These are phyloP conservation scores for Drosophila subobscura DNA, from an alignment of 1,140 invertebrate species.

Conservation along the genomic window DNA sequence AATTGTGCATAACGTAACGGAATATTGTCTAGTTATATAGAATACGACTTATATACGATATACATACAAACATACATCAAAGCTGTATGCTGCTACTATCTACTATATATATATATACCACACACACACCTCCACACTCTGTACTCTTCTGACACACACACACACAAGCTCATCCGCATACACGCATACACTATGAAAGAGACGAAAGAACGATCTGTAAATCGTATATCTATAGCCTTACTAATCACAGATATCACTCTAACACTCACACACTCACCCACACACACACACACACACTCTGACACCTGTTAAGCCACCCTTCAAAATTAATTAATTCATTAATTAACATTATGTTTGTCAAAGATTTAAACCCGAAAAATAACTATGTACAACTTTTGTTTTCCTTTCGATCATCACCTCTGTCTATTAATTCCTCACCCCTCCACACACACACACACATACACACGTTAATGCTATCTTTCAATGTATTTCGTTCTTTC, in stretches of 20 bases:
- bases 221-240: constrained; percentile 50
- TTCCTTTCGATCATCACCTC: constrained; percentile 27
- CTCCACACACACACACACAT: not conserved
- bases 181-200: constrained; percentile 2
- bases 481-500: constrained; percentile 50
- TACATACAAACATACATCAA: constrained; percentile 44
- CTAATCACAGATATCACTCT: constrained; percentile 48
- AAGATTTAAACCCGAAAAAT: constrained; percentile 35
- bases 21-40: constrained; percentile 75
- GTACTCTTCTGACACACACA: constrained; percentile 51
- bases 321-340: constrained; percentile 36
- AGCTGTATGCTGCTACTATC: constrained; percentile 72
- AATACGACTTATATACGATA: constrained; percentile 55
- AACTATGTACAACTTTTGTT: constrained; percentile 49
- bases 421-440: constrained; percentile 18
- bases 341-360: constrained; percentile 50
- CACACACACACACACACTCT: constrained; percentile 20
- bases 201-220: constrained; percentile 59
- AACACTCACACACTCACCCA: constrained; percentile 32
- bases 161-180: constrained; percentile 36
- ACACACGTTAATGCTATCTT: constrained; percentile 2
- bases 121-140: constrained; percentile 45
- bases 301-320: constrained; percentile 49
- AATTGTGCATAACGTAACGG: constrained; percentile 52
- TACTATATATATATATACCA: constrained; percentile 41